Percentiles rank a stretch among this genome's conserved stretches.
These are phyloP conservation scores for Hoplodrina blanda DNA, from an alignment of 2,888 invertebrate genomes.

Conservation along the genomic window DNA sequence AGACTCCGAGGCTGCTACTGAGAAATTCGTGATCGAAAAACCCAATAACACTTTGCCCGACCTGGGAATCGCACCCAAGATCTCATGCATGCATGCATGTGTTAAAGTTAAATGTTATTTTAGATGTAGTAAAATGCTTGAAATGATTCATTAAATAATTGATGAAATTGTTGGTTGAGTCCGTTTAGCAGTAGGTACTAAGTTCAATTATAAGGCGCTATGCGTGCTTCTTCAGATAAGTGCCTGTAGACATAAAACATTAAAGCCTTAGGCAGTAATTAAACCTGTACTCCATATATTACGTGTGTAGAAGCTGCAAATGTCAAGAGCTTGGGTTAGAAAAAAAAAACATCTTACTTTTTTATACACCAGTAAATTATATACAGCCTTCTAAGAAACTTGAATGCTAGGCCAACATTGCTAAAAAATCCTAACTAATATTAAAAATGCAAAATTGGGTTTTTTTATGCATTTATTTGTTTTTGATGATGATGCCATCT, in stretches of 20 bases:
- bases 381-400: slow-evolving; percentile 21
- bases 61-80: too few species aligned
- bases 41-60: too few species aligned
- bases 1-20: too few species aligned
- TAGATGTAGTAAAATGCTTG: too few species aligned
- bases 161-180: too few species aligned
- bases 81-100: too few species aligned
- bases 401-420: not conserved
- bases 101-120: too few species aligned
- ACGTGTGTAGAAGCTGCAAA: slow-evolving; percentile 35
- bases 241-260: slow-evolving; percentile 33
- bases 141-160: too few species aligned
- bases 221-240: slow-evolving; percentile 23
- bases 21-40: too few species aligned
- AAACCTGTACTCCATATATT: slow-evolving; percentile 29
- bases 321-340: slow-evolving; percentile 51
- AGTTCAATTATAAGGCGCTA: slow-evolving; percentile 10
- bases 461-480: too few species aligned
- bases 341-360: slow-evolving; percentile 20
- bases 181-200: not conserved
- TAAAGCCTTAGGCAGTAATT: slow-evolving; percentile 43
- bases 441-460: too few species aligned
- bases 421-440: not conserved
- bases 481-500: too few species aligned
- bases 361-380: slow-evolving; percentile 10